phyloP scores from a whole-genome alignment of 2,888 invertebrate genomes.

The Alitta virens region DNA sequence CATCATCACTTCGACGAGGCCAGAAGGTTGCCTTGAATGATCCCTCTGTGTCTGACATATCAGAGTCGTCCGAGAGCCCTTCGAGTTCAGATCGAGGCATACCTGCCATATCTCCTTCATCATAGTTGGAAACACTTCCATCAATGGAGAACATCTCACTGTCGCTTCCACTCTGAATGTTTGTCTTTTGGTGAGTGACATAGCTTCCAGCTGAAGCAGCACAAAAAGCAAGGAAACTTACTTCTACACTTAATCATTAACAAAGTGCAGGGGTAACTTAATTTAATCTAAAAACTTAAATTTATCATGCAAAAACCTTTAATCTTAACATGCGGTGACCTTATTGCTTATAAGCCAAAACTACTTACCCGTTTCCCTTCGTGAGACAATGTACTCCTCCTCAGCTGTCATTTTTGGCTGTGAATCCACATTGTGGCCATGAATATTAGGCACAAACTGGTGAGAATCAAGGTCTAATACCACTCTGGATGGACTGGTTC shows the following conservation, averaged over 20 bases:
- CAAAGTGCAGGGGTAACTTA: too few species aligned
- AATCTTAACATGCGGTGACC: too few species aligned
- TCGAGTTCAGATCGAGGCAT: slow-evolving; percentile 3
- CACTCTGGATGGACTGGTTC: slow-evolving; percentile 6
- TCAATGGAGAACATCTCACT: neutral
- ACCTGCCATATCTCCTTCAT: slow-evolving; percentile 8
- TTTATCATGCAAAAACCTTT: too few species aligned
- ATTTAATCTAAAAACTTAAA: too few species aligned
- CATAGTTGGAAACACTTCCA: slow-evolving; percentile 14
- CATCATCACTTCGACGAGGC: neutral
- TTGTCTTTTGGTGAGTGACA: too few species aligned
- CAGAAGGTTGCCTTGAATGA: slow-evolving; percentile 6
- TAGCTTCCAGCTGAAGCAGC: too few species aligned
- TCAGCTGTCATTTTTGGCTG: neutral
- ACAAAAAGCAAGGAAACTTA: too few species aligned
- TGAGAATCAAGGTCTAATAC: slow-evolving; percentile 16
- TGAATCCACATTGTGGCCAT: neutral
- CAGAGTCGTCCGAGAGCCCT: slow-evolving; percentile 10
- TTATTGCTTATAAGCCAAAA: too few species aligned
- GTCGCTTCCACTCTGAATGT: neutral
- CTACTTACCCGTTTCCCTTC: too few species aligned
- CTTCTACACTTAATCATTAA: too few species aligned
- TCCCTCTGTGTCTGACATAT: slow-evolving; percentile 8
- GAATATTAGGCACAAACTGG: slow-evolving; percentile 6
- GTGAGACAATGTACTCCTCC: neutral